These are phyloP conservation scores for Eretmocerus hayati DNA, from an alignment of 2,888 invertebrate genomes.

Conservation along the genomic window DNA sequence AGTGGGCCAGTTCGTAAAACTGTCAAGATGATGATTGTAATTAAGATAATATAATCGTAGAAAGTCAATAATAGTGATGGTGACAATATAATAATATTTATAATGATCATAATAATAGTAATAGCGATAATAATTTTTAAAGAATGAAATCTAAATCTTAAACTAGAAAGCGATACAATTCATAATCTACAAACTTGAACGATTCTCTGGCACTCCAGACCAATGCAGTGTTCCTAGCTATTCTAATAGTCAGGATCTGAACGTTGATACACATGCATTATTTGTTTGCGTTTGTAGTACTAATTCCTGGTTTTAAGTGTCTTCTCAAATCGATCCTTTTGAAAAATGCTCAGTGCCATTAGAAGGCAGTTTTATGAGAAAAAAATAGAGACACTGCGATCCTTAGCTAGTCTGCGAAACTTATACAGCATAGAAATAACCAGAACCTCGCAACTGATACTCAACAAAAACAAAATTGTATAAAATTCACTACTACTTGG, in stretches of 20 bases:
- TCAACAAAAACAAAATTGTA: conserved; percentile 18
- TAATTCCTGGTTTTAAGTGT: neutral
- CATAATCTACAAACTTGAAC: conserved; percentile 42
- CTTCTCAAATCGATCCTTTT: conserved; percentile 6
- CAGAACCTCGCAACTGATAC: neutral
- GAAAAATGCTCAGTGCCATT: conserved; percentile 11
- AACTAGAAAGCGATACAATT: conserved; percentile 40
- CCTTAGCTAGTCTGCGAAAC: conserved; percentile 5
- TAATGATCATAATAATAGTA: conserved; percentile 37
- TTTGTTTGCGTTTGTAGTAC: conserved; percentile 2
- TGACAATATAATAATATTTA: conserved; percentile 31
- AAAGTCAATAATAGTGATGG: conserved; percentile 33
- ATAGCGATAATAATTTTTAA: conserved; percentile 33
- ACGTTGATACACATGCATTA: conserved; percentile 8
- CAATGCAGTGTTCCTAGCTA: conserved; percentile 18
- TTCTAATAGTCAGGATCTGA: conserved; percentile 12
- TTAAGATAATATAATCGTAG: conserved; percentile 31
- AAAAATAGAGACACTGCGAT: conserved; percentile 6
- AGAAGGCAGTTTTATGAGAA: conserved; percentile 13
- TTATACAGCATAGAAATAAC: neutral
- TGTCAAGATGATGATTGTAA: conserved; percentile 29
- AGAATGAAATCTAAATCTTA: conserved; percentile 43
- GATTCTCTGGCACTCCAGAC: conserved; percentile 31
- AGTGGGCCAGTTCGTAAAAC: conserved; percentile 43
- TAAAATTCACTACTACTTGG: conserved; percentile 15